These are phyloP conservation scores for Physella acuta DNA, from an alignment of 1,140 invertebrate genomes.

Conservation along the genomic window DNA sequence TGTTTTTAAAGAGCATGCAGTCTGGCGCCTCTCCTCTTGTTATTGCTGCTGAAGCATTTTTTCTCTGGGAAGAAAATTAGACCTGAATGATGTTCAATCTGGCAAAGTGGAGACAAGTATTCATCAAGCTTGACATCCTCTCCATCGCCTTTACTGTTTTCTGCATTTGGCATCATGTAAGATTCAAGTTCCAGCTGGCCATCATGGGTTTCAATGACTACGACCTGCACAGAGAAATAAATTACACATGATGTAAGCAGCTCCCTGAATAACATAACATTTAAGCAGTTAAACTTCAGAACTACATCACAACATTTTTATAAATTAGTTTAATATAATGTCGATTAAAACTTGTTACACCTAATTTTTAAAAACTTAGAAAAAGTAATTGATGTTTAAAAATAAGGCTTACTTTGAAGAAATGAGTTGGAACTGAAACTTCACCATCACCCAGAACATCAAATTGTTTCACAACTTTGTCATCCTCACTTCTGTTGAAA, in stretches of 20 bases:
- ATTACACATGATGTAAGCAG: too few species aligned
- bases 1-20: constrained; percentile 22
- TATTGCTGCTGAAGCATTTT: constrained; percentile 27
- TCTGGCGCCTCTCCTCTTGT: constrained; percentile 25
- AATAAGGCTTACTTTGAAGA: constrained; percentile 22
- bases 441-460: constrained; percentile 27
- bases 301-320: too few species aligned
- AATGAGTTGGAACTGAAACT: constrained; percentile 25
- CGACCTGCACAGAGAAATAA: constrained; percentile 17
- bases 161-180: constrained; percentile 24
- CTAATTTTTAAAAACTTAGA: too few species aligned
- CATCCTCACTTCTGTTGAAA: constrained; percentile 14
- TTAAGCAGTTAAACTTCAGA: too few species aligned
- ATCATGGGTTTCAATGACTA: constrained; percentile 25
- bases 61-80: constrained; percentile 27
- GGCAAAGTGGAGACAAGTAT: constrained; percentile 19
- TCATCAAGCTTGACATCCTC: constrained; percentile 20
- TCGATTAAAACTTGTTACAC: too few species aligned
- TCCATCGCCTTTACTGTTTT: constrained; percentile 8
- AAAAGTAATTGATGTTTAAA: too few species aligned
- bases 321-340: too few species aligned
- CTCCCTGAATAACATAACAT: too few species aligned
- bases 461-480: constrained; percentile 22
- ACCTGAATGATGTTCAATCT: constrained; percentile 26
- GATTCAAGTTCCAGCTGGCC: constrained; percentile 26